phyloP scores from a whole-genome alignment of 2,888 invertebrate genomes.

The Erpobdella octoculata region DNA sequence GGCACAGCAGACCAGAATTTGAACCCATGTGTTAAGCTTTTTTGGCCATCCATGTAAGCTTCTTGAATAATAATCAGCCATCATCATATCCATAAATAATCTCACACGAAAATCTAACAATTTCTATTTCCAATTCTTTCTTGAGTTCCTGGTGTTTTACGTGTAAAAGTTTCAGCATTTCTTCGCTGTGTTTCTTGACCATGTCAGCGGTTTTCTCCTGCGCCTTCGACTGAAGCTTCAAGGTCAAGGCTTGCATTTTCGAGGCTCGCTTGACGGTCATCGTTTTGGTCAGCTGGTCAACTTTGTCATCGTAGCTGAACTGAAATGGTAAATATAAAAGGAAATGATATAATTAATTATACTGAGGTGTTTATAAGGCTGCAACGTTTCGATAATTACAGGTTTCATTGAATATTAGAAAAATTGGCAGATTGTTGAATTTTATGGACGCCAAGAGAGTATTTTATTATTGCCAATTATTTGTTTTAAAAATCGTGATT shows the following conservation, averaged over 20 bases:
- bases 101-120: too few relatives aligned
- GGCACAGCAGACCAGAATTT: too few relatives aligned
- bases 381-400: too few relatives aligned
- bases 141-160: slow-evolving; percentile 72
- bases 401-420: neutral
- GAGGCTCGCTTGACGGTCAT: slow-evolving; percentile 81
- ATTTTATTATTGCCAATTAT: too few relatives aligned
- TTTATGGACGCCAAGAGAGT: too few relatives aligned
- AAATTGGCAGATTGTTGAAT: neutral
- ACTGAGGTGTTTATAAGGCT: too few relatives aligned
- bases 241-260: slow-evolving; percentile 63
- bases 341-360: too few relatives aligned
- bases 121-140: slow-evolving; percentile 44
- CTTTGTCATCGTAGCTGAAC: slow-evolving; percentile 77
- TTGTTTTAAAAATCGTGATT: too few relatives aligned
- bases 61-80: too few relatives aligned
- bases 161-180: slow-evolving; percentile 93
- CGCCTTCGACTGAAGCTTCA: slow-evolving; percentile 36
- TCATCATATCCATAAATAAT: too few relatives aligned
- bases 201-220: slow-evolving; percentile 84
- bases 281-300: slow-evolving; percentile 81
- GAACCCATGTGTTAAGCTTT: too few relatives aligned
- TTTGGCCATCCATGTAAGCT: neutral
- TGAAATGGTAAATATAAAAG: neutral
- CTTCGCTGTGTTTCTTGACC: slow-evolving; percentile 91